Conservation (phyloP, 2,888 invertebrate species). For the Caenorhabditis parvicauda region DNA sequence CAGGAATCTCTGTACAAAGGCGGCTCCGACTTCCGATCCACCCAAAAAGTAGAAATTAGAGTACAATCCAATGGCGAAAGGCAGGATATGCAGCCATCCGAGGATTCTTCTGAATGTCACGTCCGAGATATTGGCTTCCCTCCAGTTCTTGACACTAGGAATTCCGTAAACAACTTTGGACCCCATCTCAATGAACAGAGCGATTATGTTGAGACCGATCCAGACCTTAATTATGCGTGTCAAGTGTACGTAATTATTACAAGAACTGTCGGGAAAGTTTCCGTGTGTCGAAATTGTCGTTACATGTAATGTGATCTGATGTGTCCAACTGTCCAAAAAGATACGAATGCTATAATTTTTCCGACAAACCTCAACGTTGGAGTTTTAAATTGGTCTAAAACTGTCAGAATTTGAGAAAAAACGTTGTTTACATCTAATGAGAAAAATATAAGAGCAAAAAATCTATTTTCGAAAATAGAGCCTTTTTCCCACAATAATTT, state of each 20-base stretch:
- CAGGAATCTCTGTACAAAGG: conserved; percentile 61
- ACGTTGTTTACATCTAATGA: too few species aligned
- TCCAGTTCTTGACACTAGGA: conserved; percentile 35
- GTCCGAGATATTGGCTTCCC: conserved; percentile 51
- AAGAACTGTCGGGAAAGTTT: too few species aligned
- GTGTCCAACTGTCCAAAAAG: too few species aligned
- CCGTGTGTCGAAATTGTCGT: too few species aligned
- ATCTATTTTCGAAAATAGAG: neutral
- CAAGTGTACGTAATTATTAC: too few species aligned
- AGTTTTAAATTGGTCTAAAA: too few species aligned
- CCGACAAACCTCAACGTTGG: too few species aligned
- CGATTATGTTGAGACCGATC: conserved; percentile 65
- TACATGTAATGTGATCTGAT: too few species aligned
- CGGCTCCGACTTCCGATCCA: conserved; percentile 54
- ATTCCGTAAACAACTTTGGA: conserved; percentile 57
- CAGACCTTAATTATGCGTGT: conserved; percentile 64
- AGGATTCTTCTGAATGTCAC: conserved; percentile 54
- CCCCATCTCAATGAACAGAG: conserved; percentile 63
- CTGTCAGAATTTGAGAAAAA: too few species aligned
- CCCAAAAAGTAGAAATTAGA: conserved; percentile 63
- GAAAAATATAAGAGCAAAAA: neutral
- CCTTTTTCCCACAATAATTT: neutral
- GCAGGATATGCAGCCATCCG: conserved; percentile 55
- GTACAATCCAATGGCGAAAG: conserved; percentile 61
- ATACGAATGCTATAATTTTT: too few species aligned